Evolutionary conservation across 2,113 vertebrate species (phyloP).

Genomic region (Calonectris borealis): DNA sequence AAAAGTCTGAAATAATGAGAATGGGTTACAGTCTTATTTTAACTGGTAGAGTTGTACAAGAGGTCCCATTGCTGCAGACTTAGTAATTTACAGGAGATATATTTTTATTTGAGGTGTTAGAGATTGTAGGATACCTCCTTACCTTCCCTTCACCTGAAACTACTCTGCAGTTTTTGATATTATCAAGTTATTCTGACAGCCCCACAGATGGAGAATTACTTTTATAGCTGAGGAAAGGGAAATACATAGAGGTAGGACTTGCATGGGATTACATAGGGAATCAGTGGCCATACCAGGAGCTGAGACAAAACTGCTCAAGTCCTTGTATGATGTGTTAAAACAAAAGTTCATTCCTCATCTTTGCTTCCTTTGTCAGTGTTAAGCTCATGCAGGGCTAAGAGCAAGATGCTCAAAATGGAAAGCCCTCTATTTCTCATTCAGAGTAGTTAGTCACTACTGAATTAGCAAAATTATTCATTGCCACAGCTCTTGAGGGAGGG

Average conservation of each 20-base stretch:
- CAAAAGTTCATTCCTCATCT: not conserved
- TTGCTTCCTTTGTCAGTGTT: not conserved
- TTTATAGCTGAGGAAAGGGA: not conserved
- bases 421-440: not conserved
- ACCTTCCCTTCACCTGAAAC: not conserved
- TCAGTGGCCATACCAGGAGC: not conserved
- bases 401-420: not conserved
- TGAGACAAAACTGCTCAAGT: not conserved
- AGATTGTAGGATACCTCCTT: not conserved
- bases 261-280: not conserved
- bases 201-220: not conserved
- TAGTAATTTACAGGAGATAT: not conserved
- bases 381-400: not conserved
- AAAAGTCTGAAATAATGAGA: not conserved
- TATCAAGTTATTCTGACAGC: not conserved
- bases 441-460: not conserved
- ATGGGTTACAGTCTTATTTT: not conserved
- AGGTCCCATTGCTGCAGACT: not conserved
- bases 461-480: not conserved
- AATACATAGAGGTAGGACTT: not conserved
- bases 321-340: not conserved
- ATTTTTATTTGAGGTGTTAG: not conserved
- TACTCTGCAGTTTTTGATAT: not conserved
- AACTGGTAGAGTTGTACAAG: not conserved
- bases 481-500: not conserved